phyloP scores from a whole-genome alignment of 1,140 invertebrate genomes.

The Drosophila biarmipes region DNA sequence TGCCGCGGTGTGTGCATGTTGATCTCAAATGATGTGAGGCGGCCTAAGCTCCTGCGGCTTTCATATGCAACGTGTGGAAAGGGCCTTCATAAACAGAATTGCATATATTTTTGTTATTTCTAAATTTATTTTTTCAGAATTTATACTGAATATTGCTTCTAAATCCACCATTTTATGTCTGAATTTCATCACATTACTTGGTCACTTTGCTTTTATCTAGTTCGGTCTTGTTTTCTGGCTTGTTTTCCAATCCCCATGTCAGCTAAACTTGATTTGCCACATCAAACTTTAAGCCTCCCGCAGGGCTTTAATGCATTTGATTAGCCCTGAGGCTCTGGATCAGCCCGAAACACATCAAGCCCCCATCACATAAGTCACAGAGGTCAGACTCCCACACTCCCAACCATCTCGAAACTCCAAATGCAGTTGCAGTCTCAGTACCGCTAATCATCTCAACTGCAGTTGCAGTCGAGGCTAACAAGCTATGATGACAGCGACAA shows the following conservation, averaged over 20 bases:
- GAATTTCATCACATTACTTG: not conserved
- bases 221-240: not conserved
- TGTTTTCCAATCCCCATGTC: not conserved
- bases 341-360: conserved; percentile 30
- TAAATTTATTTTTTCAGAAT: too few relatives aligned
- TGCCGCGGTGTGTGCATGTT: conserved; percentile 22
- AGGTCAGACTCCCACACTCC: conserved; percentile 4
- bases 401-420: conserved; percentile 1
- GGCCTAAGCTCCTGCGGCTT: conserved; percentile 3
- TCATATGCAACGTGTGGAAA: not conserved
- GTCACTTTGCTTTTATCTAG: not conserved
- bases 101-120: too few relatives aligned
- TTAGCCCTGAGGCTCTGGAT: conserved; percentile 29
- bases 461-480: conserved; percentile 50
- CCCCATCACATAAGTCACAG: conserved; percentile 58
- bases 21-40: conserved; percentile 32
- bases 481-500: conserved; percentile 45
- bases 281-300: conserved; percentile 29
- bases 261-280: not conserved
- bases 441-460: conserved; percentile 61
- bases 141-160: too few relatives aligned
- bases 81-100: not conserved
- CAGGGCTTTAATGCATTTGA: conserved; percentile 36
- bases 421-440: conserved; percentile 37
- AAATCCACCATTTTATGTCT: too few relatives aligned